phyloP scores from a whole-genome alignment of 2,888 invertebrate genomes.

The Leptura quadrifasciata region DNA sequence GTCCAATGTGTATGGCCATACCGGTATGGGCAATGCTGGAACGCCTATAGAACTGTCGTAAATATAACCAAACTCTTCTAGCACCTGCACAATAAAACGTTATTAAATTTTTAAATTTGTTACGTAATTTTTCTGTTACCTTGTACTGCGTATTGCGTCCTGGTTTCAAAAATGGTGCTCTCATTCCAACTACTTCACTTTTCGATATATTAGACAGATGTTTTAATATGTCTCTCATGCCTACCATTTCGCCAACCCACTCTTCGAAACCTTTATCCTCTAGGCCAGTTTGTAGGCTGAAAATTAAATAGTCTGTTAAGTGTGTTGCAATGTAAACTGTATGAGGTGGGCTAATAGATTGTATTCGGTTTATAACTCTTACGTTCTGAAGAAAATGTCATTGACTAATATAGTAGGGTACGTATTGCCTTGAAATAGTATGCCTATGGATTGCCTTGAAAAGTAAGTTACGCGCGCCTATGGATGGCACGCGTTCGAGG shows the following conservation, averaged over 20 bases:
- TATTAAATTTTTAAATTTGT: neutral
- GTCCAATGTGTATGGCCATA: conserved; percentile 97
- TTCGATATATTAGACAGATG: conserved; percentile 89
- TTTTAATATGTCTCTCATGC: conserved; percentile 91
- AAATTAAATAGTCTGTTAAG: conserved; percentile 45
- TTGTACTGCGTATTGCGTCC: conserved; percentile 94
- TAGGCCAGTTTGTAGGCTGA: conserved; percentile 85
- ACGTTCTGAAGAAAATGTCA: too few relatives aligned
- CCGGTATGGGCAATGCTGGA: conserved; percentile 85
- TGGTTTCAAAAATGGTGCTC: conserved; percentile 94
- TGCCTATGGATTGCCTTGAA: too few relatives aligned
- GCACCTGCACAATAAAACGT: conserved; percentile 77
- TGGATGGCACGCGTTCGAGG: too few relatives aligned
- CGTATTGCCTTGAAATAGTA: too few relatives aligned
- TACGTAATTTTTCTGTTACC: conserved; percentile 73
- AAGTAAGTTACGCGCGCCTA: too few relatives aligned
- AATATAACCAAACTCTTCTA: conserved; percentile 94
- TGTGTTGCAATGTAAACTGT: neutral
- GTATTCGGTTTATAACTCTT: too few relatives aligned
- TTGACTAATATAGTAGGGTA: too few relatives aligned
- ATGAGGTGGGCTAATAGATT: too few relatives aligned
- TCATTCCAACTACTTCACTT: conserved; percentile 89
- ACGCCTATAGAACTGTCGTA: conserved; percentile 95
- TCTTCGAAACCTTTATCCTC: conserved; percentile 94
- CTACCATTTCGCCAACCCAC: conserved; percentile 96